Base-by-base conservation (phyloP, 2,888 invertebrate species). In the Troides oblongomaculatus region DNA sequence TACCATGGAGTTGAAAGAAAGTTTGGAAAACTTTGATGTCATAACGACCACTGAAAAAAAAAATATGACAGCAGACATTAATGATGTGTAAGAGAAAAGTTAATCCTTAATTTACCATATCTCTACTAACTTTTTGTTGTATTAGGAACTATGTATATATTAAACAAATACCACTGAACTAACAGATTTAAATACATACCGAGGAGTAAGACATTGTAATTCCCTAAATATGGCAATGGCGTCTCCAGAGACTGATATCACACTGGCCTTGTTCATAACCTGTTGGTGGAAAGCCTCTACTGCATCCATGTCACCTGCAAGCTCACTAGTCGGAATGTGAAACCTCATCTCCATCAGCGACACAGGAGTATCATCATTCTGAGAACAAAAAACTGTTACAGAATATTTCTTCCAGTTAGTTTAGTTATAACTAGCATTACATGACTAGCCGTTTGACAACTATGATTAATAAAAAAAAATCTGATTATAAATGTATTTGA, bases 291-390 rank as follows among this genome's bases (percentile, higher is more conserved):
- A 99, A n/a, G 97, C 97, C 82, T 99, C 98, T 0, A 99, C 98
- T 0, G 98, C 96, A 87, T 99, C 99, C 80, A 95, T 94, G 78
- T 98, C 98, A 17, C 96, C 96, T 0, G 95, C 96, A 66, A 96
- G 92, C 84, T 99, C 98, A 72, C 94, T 96, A 0, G 98, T 96
- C 0, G 99, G 99, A 80, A 99, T 98, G 87, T 98, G 99, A 86
- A 99, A 99, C 60, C 99, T 94, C 96, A 99, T 97, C 90, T 99
- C 99, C 95, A 98, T 96, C 70, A 99, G 92, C 73, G 98, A 98
- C 0, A 99, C 98, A 0, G 99, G 97, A 0, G 99, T 98, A 88
- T 99, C 99, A 82, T 99, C 99, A 88, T 99, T 99, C 95, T 98
- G 93, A 84, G 85, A 36, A 39, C 1, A 43, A 30, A 30, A 30